Base-by-base conservation (phyloP, 1,140 invertebrate genomes). In the Heliothis virescens region DNA sequence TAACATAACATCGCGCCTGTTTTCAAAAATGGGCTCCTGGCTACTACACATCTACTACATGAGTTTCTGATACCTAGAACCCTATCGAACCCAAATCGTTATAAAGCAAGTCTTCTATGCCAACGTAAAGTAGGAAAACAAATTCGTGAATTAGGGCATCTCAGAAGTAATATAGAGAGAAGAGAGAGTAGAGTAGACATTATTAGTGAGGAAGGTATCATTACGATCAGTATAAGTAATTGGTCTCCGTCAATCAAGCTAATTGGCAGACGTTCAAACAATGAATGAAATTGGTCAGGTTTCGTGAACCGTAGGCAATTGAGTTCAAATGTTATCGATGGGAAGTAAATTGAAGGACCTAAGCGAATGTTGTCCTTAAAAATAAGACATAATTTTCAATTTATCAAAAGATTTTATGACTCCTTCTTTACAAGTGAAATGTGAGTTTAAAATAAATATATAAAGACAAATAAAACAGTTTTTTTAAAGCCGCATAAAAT, bases 301-400 rank as follows among this genome's bases (percentile, higher is more conserved):
- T 34, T 57, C 50, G 72, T 75, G 55, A 62, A 75, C 72, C 41
- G 11, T 47, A 41, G 55, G 16, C 57, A 75, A 75, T 75, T 75
- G 72, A 21, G 72, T 75, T 75, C 72, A 62, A 75, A 75, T 75
- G 72, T 75, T 75, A 75, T 75, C 57, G 57, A 75, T 60, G 72
- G 18, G 41, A 75, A 48, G 16, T 62, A 29, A 50, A 60, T 62
- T 60, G 72, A 52, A 26, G 52, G 18, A 48, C 3, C 2, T 4
- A 26, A 29, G 67, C 52, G 48, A 26, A 67, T 48, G 60, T 15
- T 47, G 63, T 48, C 12, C 21, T 48, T 5, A 21, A 53, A 53
- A 71, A 52, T 71, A 29, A 71, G 67, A 71, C 67, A 69, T 72
- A 55, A 55, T 72, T 72, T 57, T 72, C 52, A 72, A 72, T 72